Base-by-base conservation (phyloP, 2,888 invertebrate genomes). In the Suillia variegata region DNA sequence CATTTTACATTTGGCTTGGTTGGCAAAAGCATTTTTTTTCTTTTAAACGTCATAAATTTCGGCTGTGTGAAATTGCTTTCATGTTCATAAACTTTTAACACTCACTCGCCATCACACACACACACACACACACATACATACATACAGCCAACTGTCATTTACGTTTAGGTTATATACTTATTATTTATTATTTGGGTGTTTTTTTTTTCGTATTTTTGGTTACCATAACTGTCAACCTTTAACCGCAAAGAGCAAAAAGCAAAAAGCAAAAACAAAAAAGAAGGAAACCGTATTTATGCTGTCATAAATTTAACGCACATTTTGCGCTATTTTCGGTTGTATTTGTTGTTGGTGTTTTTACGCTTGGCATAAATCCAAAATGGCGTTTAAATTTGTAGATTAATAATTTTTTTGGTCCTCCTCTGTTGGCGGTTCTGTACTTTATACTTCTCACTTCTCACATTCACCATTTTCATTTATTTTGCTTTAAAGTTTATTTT, bases 141-240 rank as follows among this genome's bases (percentile, higher is more conserved):
- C 58, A 53, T 31, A 10, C 34, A 13, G 62, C 58, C 55, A 61
- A 62, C 66, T 62, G 62, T 67, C 71, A 74, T 71, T 69, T 69
- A 71, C 63, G 67, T 66, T 62, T 54, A 54, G 61, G 59, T 54
- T 54, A 58, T 67, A 62, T 55, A 62, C 59, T 64, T 62, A 24
- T 8, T 24, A 49, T 12, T 49, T 15, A 22, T 13, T 49, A 4
- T 21, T 5, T 22, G 24, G n/a, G n/a, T n/a, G n/a, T n/a, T n/a
- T n/a, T n/a, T n/a, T n/a, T n/a, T n/a, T n/a, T n/a, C n/a, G n/a
- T n/a, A 48, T 50, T 54, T 54, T 59, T 51, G 54, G 22, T 45
- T 26, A 24, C 51, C 55, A 52, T 34, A 57, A 57, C 50, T 61
- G 54, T 61, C 54, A 61, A 54, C 50, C 21, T 51, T 17, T 42